Percentiles rank a stretch among this genome's conserved stretches.
These are phyloP conservation scores for Dendrocincla tyrannina DNA, from an alignment of 2,797 vertebrate species.

Conservation along the genomic window DNA sequence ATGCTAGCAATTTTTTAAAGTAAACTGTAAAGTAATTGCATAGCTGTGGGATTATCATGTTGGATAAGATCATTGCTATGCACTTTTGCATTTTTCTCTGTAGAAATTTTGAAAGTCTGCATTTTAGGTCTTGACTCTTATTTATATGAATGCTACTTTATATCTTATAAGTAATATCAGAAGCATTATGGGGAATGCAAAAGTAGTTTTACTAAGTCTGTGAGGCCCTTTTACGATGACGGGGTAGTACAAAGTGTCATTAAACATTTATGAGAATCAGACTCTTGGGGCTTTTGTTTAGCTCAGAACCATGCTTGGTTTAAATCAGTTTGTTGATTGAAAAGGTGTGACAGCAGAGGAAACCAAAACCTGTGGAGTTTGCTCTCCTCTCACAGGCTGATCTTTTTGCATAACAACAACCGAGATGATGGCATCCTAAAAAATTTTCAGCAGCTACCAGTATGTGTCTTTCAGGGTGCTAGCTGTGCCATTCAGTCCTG, in stretches of 20 bases:
- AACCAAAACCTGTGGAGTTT: not conserved
- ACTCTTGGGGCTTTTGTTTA: slow-evolving; percentile 4
- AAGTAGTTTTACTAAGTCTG: not conserved
- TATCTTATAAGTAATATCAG: not conserved
- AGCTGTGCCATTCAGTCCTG: not conserved
- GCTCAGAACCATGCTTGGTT: not conserved
- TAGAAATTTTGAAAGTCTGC: not conserved
- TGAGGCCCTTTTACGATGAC: slow-evolving; percentile 33
- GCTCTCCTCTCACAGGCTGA: not conserved
- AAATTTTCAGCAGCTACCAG: not conserved
- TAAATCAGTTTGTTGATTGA: not conserved
- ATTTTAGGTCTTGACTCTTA: slow-evolving; percentile 53
- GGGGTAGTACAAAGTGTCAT: not conserved
- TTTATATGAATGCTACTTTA: slow-evolving; percentile 15
- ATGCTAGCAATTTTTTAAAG: not conserved
- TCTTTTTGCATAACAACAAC: not conserved
- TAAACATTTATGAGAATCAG: slow-evolving; percentile 43
- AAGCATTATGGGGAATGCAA: not conserved
- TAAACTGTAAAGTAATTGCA: slow-evolving; percentile 3
- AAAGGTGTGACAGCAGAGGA: not conserved
- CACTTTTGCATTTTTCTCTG: slow-evolving; percentile 19
- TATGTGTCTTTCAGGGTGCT: not conserved
- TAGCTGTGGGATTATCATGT: not conserved
- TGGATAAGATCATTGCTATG: not conserved
- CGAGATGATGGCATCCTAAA: not conserved